These are phyloP conservation scores for Gymnocheta viridis DNA, from an alignment of 2,888 invertebrate genomes.

Conservation along the genomic window DNA sequence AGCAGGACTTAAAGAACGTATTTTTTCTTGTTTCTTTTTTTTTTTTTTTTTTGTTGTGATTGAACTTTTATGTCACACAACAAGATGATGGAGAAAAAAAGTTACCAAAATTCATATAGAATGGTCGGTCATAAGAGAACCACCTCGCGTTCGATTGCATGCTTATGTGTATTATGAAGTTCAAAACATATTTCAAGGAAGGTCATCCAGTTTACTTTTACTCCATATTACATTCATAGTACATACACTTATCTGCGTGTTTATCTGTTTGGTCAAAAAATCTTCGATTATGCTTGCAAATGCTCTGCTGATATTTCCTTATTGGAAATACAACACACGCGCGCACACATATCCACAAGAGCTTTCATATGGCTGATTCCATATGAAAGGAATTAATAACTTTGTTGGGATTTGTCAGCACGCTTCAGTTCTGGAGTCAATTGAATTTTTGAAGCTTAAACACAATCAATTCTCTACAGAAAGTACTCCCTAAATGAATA, in stretches of 20 bases:
- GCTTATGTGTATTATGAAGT: slow-evolving; percentile 62
- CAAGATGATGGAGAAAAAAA: slow-evolving; percentile 31
- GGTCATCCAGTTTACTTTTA: slow-evolving; percentile 81
- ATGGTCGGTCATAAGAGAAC: slow-evolving; percentile 41
- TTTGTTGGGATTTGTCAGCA: no score
- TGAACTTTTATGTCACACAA: slow-evolving; percentile 65
- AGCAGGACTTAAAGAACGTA: slow-evolving; percentile 57
- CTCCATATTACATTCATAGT: slow-evolving; percentile 56
- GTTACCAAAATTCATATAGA: slow-evolving; percentile 43
- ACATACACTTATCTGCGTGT: background rate
- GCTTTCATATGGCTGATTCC: background rate
- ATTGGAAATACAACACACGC: slow-evolving; percentile 31
- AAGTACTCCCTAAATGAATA: no score
- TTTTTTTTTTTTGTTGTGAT: slow-evolving; percentile 6
- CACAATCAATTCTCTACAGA: no score
- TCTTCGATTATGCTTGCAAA: slow-evolving; percentile 23
- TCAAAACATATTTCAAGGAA: slow-evolving; percentile 75
- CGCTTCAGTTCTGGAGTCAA: no score
- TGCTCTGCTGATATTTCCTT: slow-evolving; percentile 52
- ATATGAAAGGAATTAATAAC: background rate
- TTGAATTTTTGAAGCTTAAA: no score
- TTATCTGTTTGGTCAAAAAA: slow-evolving; percentile 11
- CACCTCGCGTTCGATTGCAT: slow-evolving; percentile 52
- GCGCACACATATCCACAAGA: background rate
- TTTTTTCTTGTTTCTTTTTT: background rate